A percentile compares a stretch with the other conserved stretches of the same genome.
Evolutionary conservation across 2,113 vertebrate species (phyloP).

Genomic region (Climacteris rufus): DNA sequence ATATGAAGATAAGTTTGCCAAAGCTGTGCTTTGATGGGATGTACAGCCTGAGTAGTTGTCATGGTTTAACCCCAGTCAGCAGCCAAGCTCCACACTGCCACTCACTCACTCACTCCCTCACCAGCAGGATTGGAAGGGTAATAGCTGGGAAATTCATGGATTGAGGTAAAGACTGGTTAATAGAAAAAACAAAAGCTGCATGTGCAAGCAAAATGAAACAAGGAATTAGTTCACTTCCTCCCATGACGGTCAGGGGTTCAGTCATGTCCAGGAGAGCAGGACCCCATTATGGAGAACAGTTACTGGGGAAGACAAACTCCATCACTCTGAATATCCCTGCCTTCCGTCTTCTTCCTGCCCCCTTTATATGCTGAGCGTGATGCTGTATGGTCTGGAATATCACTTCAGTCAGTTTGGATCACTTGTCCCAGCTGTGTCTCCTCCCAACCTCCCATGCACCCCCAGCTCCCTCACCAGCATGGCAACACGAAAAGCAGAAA

Average conservation of each 20-base stretch:
- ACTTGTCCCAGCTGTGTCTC: not conserved
- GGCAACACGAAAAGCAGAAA: not conserved
- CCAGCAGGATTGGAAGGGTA: not conserved
- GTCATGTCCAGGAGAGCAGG: not conserved
- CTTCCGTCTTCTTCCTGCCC: not conserved
- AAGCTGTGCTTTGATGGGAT: not conserved
- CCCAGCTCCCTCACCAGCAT: not conserved
- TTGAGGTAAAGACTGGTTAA: not conserved
- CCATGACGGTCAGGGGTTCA: not conserved
- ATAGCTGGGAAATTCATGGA: not conserved
- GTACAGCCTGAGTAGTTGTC: not conserved
- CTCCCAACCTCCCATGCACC: not conserved
- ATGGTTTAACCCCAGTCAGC: not conserved
- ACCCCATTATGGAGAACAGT: not conserved
- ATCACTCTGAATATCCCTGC: not conserved
- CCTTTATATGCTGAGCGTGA: not conserved
- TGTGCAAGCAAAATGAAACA: not conserved
- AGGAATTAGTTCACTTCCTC: not conserved
- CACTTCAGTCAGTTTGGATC: not conserved
- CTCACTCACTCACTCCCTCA: not conserved
- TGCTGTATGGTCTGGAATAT: not conserved
- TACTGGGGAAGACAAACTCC: not conserved
- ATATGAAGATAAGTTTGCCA: not conserved
- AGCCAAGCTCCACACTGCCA: not conserved
- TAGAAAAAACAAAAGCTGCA: not conserved